Conservation (phyloP, 2,113 vertebrate species). For the Phasianus colchicus region DNA sequence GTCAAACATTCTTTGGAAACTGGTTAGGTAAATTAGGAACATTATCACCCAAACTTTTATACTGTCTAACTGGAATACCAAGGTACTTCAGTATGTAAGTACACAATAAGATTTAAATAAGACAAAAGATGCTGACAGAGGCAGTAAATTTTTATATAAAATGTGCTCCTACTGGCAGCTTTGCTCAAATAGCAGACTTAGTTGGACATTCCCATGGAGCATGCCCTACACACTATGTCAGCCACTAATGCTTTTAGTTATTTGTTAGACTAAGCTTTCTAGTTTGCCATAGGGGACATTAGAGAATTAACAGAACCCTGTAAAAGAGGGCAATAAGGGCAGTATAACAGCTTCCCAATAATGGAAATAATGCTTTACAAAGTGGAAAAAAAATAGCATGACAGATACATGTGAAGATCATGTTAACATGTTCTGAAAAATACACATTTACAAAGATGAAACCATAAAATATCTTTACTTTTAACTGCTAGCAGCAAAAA, state of each 20-base stretch:
- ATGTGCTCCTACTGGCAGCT: neutral
- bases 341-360: neutral
- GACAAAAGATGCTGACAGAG: neutral
- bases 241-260: neutral
- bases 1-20: neutral
- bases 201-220: rapidly evolving
- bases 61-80: neutral
- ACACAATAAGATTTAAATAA: neutral
- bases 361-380: neutral
- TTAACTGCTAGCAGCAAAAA: neutral
- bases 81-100: neutral
- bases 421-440: neutral
- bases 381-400: neutral
- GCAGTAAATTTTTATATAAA: neutral
- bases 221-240: neutral
- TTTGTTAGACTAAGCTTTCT: neutral
- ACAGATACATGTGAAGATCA: neutral
- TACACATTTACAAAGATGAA: neutral
- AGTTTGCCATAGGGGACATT: neutral
- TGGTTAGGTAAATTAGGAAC: neutral
- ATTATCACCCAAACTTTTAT: neutral
- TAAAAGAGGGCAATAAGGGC: neutral
- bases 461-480: neutral
- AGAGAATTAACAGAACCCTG: neutral
- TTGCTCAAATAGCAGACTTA: neutral